Evolutionary conservation across 2,888 invertebrate species (phyloP).

Genomic region (Sinodicranocentrus sp.): DNA sequence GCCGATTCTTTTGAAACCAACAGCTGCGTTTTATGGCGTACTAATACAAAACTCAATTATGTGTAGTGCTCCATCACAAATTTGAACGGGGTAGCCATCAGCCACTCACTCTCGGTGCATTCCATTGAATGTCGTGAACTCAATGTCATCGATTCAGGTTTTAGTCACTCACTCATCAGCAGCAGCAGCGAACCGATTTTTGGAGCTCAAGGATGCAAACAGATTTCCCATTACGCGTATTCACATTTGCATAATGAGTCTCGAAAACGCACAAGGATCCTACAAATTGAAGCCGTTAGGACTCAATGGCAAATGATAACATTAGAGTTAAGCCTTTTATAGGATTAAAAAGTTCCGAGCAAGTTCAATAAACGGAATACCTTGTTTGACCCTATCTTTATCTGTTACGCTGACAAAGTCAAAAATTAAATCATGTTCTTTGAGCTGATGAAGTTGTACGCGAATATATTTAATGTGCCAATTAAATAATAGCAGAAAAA

Average conservation of each 20-base stretch:
- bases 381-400: conserved; percentile 20
- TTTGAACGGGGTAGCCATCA: no score
- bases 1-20: no score
- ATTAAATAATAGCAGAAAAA: conserved; percentile 8
- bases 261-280: not conserved
- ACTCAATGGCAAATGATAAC: conserved; percentile 16
- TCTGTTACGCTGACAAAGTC: not conserved
- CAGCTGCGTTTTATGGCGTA: no score
- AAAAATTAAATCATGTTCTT: not conserved
- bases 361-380: conserved; percentile 25
- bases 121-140: not conserved
- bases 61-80: no score
- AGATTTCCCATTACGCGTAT: not conserved
- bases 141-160: not conserved
- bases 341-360: not conserved
- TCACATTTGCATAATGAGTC: not conserved
- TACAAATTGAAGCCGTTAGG: conserved; percentile 33
- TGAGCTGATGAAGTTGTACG: not conserved
- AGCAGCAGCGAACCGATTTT: no score
- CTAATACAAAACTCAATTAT: no score
- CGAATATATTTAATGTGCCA: conserved; percentile 9
- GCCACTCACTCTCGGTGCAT: no score
- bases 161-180: not conserved
- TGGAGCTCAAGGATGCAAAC: not conserved
- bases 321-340: not conserved